Base-by-base conservation (phyloP, 2,797 vertebrate species). In the Crocodylus rhombifer region DNA sequence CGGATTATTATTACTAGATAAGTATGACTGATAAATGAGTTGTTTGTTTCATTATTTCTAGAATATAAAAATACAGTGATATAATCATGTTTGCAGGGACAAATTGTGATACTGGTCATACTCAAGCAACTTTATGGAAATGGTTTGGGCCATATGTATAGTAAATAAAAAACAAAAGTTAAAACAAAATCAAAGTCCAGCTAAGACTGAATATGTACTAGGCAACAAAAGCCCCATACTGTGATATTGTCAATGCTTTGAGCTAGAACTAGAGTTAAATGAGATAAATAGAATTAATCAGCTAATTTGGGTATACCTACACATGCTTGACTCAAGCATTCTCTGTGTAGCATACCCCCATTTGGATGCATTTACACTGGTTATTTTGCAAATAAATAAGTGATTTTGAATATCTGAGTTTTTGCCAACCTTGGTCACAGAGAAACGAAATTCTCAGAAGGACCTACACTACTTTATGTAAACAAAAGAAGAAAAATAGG, bases 21-120 rank as follows among this genome's bases (percentile, higher is more conserved):
- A 61, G 75, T 93, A 87, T 80, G 83, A 89, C 82, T 80, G 75
- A 82, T 62, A 30, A 94, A 92, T 95, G 67, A 94, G 88, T 94
- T 90, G 90, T 80, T 75, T 80, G 23, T 55, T 87, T 71, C 89
- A 11, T 57, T 75, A 21, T 6, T 65, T 71, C 5, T 81, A 85
- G 14, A 56, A 89, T 67, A 91, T 77, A 84, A 87, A 92, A 91
- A 89, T 73, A 80, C 14, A 64, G 73, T 28, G 42, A 90, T 84
- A 75, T 42, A 51, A 77, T 65, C 63, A 65, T 14, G 28, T 65
- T 65, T n/a, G n/a, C 12, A 65, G 63, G n/a, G 3, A 8, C n/a
- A 65, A 65, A 65, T n/a, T 30, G 30, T 65, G 64, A 28, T 30
- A 9, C 82, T 78, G 92, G 88, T 89, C 87, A 75, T 5, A 25